Percentiles rank a stretch among this genome's conserved stretches.
These are phyloP conservation scores for Ammodramus savannarum DNA, from an alignment of 2,113 vertebrate species.

Conservation along the genomic window DNA sequence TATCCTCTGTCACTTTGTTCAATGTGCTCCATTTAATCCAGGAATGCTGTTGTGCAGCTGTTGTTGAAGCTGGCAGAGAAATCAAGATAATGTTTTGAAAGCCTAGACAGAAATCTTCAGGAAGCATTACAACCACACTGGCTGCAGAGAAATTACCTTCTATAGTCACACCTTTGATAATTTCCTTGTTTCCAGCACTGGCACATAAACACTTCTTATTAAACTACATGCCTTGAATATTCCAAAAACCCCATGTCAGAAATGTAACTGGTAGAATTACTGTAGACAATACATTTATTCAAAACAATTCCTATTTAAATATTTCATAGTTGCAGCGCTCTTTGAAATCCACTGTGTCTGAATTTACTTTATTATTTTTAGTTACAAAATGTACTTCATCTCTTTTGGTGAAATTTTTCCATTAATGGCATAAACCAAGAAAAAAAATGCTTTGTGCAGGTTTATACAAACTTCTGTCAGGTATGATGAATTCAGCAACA, in stretches of 20 bases:
- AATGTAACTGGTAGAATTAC: not conserved
- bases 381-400: not conserved
- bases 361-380: not conserved
- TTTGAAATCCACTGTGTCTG: not conserved
- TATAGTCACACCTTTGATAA: not conserved
- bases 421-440: not conserved
- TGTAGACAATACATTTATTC: not conserved
- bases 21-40: not conserved
- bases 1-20: not conserved
- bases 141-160: not conserved
- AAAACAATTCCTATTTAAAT: not conserved
- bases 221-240: not conserved
- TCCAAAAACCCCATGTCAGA: not conserved
- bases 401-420: not conserved
- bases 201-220: not conserved
- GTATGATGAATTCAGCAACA: not conserved
- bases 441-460: not conserved
- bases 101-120: not conserved
- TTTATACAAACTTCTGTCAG: not conserved
- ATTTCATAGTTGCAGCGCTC: not conserved
- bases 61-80: not conserved
- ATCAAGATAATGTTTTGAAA: not conserved
- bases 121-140: not conserved
- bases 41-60: not conserved
- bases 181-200: not conserved